Evolutionary conservation across 2,113 vertebrate species (phyloP).

Genomic region (Coreoperca whiteheadi): DNA sequence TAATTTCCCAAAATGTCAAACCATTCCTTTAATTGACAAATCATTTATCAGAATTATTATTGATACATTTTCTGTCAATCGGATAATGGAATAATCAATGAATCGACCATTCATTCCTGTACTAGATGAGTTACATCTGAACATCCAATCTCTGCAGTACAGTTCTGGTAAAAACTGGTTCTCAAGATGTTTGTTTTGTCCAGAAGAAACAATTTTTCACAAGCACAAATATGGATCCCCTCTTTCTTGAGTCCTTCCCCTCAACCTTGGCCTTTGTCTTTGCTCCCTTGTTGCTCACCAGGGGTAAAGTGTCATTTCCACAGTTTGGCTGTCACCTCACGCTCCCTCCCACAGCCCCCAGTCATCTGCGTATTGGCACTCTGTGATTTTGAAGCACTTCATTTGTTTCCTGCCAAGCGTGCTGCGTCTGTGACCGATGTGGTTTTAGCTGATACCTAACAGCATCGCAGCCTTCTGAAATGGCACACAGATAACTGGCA

Average conservation of each 20-base stretch:
- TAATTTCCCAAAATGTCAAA: neutral
- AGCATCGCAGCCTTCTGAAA: neutral
- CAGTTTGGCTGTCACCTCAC: conserved; percentile 10
- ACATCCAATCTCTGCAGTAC: neutral
- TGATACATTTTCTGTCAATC: neutral
- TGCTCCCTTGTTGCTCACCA: neutral
- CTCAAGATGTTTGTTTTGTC: too few relatives aligned
- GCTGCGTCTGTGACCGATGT: conserved; percentile 24
- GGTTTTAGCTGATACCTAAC: conserved; percentile 21
- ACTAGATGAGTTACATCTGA: neutral
- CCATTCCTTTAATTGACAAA: neutral
- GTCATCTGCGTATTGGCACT: conserved; percentile 19
- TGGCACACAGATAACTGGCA: conserved; percentile 25
- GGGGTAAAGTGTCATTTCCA: conserved; percentile 19
- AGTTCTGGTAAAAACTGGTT: neutral
- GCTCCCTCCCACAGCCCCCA: neutral
- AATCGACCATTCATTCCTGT: neutral
- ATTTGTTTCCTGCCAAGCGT: conserved; percentile 43
- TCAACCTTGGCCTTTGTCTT: neutral
- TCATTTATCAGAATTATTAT: neutral
- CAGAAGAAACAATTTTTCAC: neutral
- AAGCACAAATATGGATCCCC: neutral
- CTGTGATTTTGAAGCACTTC: conserved; percentile 23
- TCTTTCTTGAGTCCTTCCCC: neutral
- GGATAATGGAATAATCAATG: neutral